These are phyloP conservation scores for Lordiphosa clarofinis DNA, from an alignment of 1,140 invertebrate species.

Conservation along the genomic window DNA sequence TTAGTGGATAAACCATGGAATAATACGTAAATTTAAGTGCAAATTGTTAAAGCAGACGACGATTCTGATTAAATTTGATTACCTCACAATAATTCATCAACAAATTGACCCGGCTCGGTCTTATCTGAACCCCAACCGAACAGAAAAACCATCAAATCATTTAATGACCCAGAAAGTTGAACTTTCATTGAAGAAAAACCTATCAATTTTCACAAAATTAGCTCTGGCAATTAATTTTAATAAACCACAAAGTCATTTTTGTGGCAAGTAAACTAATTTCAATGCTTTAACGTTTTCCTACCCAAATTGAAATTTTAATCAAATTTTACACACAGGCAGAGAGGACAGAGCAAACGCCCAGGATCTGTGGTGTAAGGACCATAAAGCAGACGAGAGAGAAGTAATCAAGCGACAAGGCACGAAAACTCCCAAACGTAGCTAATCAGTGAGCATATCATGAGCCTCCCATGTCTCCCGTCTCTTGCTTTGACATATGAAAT, in stretches of 20 bases:
- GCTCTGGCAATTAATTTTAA: slow-evolving; percentile 48
- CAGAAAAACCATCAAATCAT: slow-evolving; percentile 33
- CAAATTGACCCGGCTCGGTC: background rate
- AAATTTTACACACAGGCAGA: slow-evolving; percentile 26
- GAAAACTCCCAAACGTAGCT: slow-evolving; percentile 58
- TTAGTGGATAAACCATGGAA: slow-evolving; percentile 17
- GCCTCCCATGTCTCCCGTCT: no score
- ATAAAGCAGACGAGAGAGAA: slow-evolving; percentile 29
- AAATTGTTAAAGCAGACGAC: no score
- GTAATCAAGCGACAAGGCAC: slow-evolving; percentile 60
- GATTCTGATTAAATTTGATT: background rate
- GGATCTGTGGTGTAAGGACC: slow-evolving; percentile 10
- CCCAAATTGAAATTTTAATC: slow-evolving; percentile 58
- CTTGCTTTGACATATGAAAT: no score
- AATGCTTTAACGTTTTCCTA: slow-evolving; percentile 1
- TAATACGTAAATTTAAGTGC: no score
- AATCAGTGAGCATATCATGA: slow-evolving; percentile 54
- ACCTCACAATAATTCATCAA: background rate
- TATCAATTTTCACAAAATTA: slow-evolving; percentile 30
- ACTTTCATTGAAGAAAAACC: slow-evolving; percentile 10
- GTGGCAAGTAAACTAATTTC: slow-evolving; percentile 30
- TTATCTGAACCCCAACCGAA: background rate
- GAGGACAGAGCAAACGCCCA: background rate
- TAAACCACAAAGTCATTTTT: slow-evolving; percentile 48
- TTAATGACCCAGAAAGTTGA: slow-evolving; percentile 50